Base-by-base conservation (phyloP, 1,140 invertebrate genomes). In the Nebria ingens region DNA sequence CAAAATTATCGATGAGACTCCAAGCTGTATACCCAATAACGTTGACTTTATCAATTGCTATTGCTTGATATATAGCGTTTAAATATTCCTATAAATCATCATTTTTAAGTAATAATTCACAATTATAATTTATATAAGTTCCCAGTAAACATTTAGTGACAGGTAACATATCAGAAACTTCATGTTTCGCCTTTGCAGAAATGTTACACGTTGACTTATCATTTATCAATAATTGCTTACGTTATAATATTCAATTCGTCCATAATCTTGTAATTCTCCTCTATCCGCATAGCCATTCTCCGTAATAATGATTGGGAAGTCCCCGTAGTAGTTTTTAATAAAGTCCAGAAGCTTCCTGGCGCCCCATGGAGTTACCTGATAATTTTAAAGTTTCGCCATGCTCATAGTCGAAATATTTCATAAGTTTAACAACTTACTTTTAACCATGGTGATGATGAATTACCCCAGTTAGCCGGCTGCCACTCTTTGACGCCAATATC, bases 1-100 rank as follows among this genome's bases (percentile, higher is more conserved):
- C 81, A 60, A 82, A 80, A 62, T 82, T 83, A 61, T 86, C 83
- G 67, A 83, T 71, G 2, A 85, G 63, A 6, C 76, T 76, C 83
- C 82, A 85, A 4, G 73, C 72, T n/a, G 77, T 78, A 62, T 84
- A 85, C 0, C 72, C 78, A 1, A 62, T 62, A 0, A 73, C 61
- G 40, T 72, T 72, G 3, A 67, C 61, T 2, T 65, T 68, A 2
- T 69, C 66, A 53, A 71, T 67, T 0, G 68, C 65, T 15, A 59
- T 61, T 52, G 59, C 67, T 53, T 74, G 68, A 3, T 73, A 61
- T 1, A 75, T 54, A 0, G 71, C 68, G 23, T 72, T 71, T 51
- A 73, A 64, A 54, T 71, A 78, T 69, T 45, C 40, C 40, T 45
- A 17, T 9, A 45, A 45, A 50, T 54, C 11, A 19, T 54, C n/a